These are phyloP conservation scores for Eubucco bourcierii DNA, from an alignment of 2,113 vertebrate species.

Conservation along the genomic window DNA sequence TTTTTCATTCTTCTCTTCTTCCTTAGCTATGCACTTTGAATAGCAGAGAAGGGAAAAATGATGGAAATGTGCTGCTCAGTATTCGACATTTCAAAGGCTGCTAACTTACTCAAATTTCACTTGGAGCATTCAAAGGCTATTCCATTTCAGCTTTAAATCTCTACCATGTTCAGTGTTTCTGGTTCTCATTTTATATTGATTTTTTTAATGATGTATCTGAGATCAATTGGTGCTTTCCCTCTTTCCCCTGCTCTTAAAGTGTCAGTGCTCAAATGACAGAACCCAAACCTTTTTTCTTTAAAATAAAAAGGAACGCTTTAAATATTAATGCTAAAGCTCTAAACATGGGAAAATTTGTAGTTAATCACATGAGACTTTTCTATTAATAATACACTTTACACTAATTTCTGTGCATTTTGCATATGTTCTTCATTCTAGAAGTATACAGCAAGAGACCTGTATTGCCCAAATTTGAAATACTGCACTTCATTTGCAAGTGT, in stretches of 20 bases:
- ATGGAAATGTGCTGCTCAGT: not conserved
- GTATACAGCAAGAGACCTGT: not conserved
- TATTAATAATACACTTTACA: not conserved
- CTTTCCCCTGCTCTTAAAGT: not conserved
- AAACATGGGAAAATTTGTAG: not conserved
- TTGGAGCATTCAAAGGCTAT: not conserved
- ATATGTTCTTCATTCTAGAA: not conserved
- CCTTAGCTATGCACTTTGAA: not conserved
- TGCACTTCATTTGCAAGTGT: not conserved
- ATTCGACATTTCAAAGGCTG: not conserved
- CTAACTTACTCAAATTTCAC: not conserved
- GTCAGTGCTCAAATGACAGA: not conserved
- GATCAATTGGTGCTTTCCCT: not conserved
- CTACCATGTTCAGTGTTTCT: not conserved
- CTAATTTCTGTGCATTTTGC: not conserved
- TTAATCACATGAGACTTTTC: not conserved
- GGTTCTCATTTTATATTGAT: not conserved
- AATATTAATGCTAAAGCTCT: not conserved
- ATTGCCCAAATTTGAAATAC: not conserved
- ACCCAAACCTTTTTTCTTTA: not conserved
- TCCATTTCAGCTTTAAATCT: not conserved
- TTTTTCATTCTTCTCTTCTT: slow-evolving; percentile 18
- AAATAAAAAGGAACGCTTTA: not conserved
- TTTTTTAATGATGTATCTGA: not conserved
- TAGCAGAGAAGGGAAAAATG: not conserved